phyloP scores from a whole-genome alignment of 2,797 vertebrate species.

The Pantherophis vulpinus region DNA sequence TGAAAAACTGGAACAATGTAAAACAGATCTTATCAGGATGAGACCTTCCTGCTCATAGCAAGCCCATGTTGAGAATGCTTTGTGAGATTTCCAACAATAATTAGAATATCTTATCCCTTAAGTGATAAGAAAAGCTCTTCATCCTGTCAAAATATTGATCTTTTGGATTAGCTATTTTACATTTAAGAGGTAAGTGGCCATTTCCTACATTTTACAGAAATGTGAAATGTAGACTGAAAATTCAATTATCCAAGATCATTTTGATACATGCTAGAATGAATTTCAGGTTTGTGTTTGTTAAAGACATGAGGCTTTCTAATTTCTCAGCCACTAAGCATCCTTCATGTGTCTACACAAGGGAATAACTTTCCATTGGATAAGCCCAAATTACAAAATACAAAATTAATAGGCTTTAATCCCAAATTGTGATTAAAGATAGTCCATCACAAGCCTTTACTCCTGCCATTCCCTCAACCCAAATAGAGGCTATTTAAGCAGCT shows the following conservation, averaged over 20 bases:
- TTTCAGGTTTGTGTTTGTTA: background rate
- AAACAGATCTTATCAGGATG: background rate
- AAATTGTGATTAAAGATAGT: background rate
- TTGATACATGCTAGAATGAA: background rate
- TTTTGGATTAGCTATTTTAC: background rate
- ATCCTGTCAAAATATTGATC: fast-evolving
- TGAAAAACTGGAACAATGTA: background rate
- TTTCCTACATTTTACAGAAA: background rate
- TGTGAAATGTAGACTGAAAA: background rate
- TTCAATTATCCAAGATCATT: background rate
- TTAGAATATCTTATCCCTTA: background rate
- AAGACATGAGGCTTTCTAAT: background rate
- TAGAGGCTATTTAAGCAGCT: background rate
- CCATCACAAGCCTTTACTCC: background rate
- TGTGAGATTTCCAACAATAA: background rate
- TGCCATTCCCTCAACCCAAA: background rate
- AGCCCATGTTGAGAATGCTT: background rate
- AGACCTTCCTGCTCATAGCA: background rate
- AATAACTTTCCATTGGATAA: background rate
- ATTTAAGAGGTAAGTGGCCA: background rate
- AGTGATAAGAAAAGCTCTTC: background rate
- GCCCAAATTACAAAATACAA: background rate
- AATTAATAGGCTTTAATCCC: background rate
- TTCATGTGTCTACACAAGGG: background rate
- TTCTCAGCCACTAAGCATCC: background rate